Evolutionary conservation across 2,888 invertebrate genomes (phyloP).

Genomic region (Sesia apiformis): DNA sequence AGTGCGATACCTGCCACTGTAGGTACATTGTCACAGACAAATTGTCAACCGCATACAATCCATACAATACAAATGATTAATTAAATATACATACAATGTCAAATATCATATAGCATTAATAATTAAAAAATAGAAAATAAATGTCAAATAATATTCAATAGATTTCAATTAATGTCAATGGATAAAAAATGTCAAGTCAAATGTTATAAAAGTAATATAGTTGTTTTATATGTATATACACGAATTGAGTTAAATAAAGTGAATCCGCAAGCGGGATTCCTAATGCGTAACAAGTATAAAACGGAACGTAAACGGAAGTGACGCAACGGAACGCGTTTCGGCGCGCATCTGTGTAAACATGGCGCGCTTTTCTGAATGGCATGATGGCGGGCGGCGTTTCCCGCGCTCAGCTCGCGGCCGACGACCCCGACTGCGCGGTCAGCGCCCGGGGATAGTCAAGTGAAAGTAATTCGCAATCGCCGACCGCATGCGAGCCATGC

Average conservation of each 20-base stretch:
- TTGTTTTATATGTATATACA: too few species aligned
- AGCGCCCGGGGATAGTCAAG: conserved; percentile 67
- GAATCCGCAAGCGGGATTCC: conserved; percentile 30
- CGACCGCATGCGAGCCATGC: conserved; percentile 51
- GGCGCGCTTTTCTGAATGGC: conserved; percentile 70
- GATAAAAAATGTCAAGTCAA: not conserved
- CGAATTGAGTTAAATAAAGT: not conserved
- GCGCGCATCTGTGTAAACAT: conserved; percentile 73
- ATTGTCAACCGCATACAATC: too few species aligned
- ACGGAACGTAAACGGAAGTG: conserved; percentile 70
- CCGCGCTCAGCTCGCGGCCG: conserved; percentile 54
- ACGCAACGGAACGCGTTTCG: conserved; percentile 69
- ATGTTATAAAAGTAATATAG: not conserved
- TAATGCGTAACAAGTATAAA: conserved; percentile 42
- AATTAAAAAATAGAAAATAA: too few species aligned
- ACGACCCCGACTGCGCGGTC: conserved; percentile 63
- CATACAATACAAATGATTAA: too few species aligned
- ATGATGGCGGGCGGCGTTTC: conserved; percentile 42
- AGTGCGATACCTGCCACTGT: too few species aligned
- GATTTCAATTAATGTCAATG: not conserved
- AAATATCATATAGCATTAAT: too few species aligned
- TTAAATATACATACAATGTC: too few species aligned
- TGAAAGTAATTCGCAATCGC: conserved; percentile 70
- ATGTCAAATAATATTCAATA: not conserved
- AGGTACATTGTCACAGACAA: too few species aligned